These are phyloP conservation scores for Spialia ferax DNA, from an alignment of 2,888 invertebrate genomes.

Conservation along the genomic window DNA sequence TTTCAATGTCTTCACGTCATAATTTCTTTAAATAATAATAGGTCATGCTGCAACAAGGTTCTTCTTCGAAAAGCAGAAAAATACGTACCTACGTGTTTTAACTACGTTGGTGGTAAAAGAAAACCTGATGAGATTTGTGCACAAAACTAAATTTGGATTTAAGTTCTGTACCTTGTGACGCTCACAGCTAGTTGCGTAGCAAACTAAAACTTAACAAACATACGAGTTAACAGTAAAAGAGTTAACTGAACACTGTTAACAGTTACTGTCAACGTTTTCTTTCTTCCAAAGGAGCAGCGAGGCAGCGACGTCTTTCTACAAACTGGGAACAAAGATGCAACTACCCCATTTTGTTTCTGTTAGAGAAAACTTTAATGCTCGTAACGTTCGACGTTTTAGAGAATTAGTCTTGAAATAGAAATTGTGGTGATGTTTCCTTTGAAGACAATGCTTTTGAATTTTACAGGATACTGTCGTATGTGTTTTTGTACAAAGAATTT, in stretches of 20 bases:
- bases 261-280: slow-evolving; percentile 8
- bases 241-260: slow-evolving; percentile 1
- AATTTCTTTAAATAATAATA: no score
- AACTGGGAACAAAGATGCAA: slow-evolving; percentile 11
- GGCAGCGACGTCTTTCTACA: slow-evolving; percentile 1
- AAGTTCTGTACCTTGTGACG: no score
- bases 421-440: slow-evolving; percentile 9
- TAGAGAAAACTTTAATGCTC: slow-evolving; percentile 1
- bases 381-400: slow-evolving; percentile 11
- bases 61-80: no score
- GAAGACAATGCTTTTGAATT: neutral
- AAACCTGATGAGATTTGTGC: no score
- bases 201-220: no score
- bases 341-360: slow-evolving; percentile 12
- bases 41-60: no score
- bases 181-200: no score
- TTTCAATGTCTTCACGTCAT: no score
- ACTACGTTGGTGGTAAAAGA: no score
- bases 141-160: no score
- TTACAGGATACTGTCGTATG: neutral
- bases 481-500: neutral
- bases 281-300: slow-evolving; percentile 4
- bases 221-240: neutral
- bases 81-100: no score
- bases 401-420: slow-evolving; percentile 16